Conservation (phyloP, 1,140 invertebrate species). For the Portunus trituberculatus region DNA sequence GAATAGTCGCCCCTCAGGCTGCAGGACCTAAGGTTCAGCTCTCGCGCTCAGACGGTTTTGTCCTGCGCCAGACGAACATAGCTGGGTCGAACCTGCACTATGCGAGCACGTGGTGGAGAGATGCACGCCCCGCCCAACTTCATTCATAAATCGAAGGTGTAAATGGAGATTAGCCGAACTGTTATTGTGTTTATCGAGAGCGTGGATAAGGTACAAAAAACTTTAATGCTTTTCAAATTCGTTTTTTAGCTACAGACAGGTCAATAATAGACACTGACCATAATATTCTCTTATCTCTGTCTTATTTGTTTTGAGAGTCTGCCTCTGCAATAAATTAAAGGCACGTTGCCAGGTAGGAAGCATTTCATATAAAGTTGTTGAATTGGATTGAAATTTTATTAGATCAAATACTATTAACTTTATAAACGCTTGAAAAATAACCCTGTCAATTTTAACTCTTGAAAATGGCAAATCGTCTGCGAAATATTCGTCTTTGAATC, state of each 20-base stretch:
- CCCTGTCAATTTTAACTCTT: too few species aligned
- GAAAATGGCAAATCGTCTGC: too few species aligned
- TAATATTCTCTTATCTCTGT: neutral
- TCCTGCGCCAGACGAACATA: neutral
- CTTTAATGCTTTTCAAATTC: neutral
- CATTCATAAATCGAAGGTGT: conserved; percentile 46
- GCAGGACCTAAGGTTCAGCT: neutral
- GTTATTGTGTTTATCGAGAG: neutral
- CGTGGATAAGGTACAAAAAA: neutral
- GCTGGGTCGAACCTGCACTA: neutral
- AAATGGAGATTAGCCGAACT: neutral
- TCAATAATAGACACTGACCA: neutral
- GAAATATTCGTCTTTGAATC: too few species aligned
- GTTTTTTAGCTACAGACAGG: too few species aligned
- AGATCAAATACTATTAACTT: too few species aligned
- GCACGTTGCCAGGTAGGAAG: neutral
- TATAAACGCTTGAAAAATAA: too few species aligned
- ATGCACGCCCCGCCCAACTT: neutral
- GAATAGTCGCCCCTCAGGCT: neutral
- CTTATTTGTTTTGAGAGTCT: neutral
- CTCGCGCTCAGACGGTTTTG: neutral
- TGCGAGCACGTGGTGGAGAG: conserved; percentile 34
- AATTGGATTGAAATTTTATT: too few species aligned
- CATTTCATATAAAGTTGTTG: too few species aligned
- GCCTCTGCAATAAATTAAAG: neutral